These are phyloP conservation scores for Cliona cf. orientalis DNA, from an alignment of 37 sponge, comb jelly and placozoan species.

Conservation along the genomic window DNA sequence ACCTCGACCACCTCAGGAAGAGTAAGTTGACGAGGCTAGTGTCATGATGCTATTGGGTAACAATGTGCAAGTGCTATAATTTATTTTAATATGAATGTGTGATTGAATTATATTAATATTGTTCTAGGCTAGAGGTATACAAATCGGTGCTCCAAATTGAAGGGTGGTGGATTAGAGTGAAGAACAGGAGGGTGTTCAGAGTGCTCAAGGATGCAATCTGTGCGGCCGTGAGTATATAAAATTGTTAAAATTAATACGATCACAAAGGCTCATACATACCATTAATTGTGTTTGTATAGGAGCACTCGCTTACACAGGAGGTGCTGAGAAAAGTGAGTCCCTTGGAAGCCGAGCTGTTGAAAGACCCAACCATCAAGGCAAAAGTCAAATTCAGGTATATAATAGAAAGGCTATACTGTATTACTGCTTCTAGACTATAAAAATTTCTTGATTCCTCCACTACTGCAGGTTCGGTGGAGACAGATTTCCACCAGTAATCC, in stretches of 20 bases:
- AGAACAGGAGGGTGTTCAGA: conserved; percentile 78
- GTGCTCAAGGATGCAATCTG: conserved; percentile 88
- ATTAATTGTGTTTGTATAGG: conserved; percentile 45
- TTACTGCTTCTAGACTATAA: neutral
- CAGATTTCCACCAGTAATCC: conserved; percentile 86
- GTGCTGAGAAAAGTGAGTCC: conserved; percentile 87
- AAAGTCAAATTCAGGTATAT: conserved; percentile 87
- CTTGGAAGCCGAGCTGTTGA: conserved; percentile 81
- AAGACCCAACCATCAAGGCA: conserved; percentile 86
- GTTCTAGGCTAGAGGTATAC: conserved; percentile 5
- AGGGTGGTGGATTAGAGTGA: conserved; percentile 77
- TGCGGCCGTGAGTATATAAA: conserved; percentile 68
- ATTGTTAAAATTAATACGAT: neutral
- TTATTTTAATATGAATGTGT: too few species aligned
- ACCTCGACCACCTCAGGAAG: too few species aligned
- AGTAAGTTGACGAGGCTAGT: too few species aligned
- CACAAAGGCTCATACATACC: neutral
- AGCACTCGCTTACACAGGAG: conserved; percentile 86
- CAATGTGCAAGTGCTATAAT: too few species aligned
- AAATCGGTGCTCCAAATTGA: conserved; percentile 71
- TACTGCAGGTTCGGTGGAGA: conserved; percentile 87
- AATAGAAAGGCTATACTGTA: neutral
- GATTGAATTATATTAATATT: too few species aligned
- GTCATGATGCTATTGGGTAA: too few species aligned
- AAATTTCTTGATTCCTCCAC: neutral